Base-by-base conservation (phyloP, 30 jellyfish, hydroid and myxozoan species). In the Mastigias papua region DNA sequence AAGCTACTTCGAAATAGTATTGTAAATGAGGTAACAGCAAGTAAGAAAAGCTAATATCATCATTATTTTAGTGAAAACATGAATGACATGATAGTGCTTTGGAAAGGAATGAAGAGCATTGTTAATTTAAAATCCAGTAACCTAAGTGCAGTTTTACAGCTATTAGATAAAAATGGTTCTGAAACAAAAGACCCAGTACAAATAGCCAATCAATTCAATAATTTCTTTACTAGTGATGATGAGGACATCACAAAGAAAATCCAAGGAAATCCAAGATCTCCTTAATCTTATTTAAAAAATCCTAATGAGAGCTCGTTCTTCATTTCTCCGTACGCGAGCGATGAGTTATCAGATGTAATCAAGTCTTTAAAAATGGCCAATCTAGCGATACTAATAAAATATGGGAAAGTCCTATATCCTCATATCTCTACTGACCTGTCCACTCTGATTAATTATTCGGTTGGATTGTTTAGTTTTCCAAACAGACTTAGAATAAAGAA, bases 1-100 rank as follows among this genome's bases (percentile, higher is more conserved):
- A 42, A 79, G 58, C 90, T 30, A 27, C 58, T 79, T 62, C 68
- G 82, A 54, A 60, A 79, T 79, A 65, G 68, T 79, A 30, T 79
- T 29, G 90, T 79, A 25, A 79, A 79, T 65, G 66, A 79, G 72
- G 81, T 54, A 26, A 79, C 34, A 57, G 90, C 1, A 79, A 22
- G 82, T 54, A 79, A 79, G 70, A 58, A 60, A 76, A 76, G 35
- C 46, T 77, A 50, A 58, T 54, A 77, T 60, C 78, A 77, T 15
- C 78, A 77, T 30, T 60, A 77, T 33, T 77, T 80, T 80, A 34
- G 32, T 11, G 54, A 60, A 65, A 37, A 80, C 69, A 62, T 57
- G 51, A 32, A 32, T 50, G 1, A 80, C 29, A 65, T 80, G 82
- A 80, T 57, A 51, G 28, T 57, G 50, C 66, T 80, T 60, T 57